phyloP scores from a whole-genome alignment of 1,140 invertebrate species.

The Paracyclopina nana region DNA sequence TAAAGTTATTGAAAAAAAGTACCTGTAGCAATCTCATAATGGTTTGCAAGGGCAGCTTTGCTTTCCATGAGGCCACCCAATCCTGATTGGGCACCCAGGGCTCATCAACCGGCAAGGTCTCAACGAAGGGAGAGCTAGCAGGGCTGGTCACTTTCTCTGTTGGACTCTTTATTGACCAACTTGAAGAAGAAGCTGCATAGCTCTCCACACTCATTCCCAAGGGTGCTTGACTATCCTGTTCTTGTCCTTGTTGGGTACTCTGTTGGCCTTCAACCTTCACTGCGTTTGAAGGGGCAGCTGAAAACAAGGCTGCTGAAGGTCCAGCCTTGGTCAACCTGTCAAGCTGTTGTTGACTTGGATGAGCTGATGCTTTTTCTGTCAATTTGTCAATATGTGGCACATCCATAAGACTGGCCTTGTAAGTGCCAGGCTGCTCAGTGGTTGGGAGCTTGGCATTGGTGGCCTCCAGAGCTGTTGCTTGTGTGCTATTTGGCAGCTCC shows the following conservation, averaged over 20 bases:
- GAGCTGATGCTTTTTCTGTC: too few relatives aligned
- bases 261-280: conserved; percentile 7
- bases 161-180: background rate
- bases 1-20: too few relatives aligned
- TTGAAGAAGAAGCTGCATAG: background rate
- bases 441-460: conserved; percentile 77
- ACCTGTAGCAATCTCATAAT: conserved; percentile 93
- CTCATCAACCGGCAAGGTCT: too few relatives aligned
- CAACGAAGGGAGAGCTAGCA: background rate
- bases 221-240: conserved; percentile 8
- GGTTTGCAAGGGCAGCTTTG: conserved; percentile 88
- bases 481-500: too few relatives aligned
- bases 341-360: too few relatives aligned
- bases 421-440: conserved; percentile 52
- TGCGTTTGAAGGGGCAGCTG: too few relatives aligned
- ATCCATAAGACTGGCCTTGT: conserved; percentile 85
- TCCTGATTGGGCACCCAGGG: conserved; percentile 67
- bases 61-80: conserved; percentile 92
- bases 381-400: conserved; percentile 44
- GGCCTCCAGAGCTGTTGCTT: too few relatives aligned
- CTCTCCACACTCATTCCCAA: conserved; percentile 3
- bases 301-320: background rate
- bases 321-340: too few relatives aligned
- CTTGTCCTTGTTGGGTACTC: conserved; percentile 17
- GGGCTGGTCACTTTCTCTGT: background rate